phyloP scores from a whole-genome alignment of 2,888 invertebrate genomes.

The Watsonalla cultraria region DNA sequence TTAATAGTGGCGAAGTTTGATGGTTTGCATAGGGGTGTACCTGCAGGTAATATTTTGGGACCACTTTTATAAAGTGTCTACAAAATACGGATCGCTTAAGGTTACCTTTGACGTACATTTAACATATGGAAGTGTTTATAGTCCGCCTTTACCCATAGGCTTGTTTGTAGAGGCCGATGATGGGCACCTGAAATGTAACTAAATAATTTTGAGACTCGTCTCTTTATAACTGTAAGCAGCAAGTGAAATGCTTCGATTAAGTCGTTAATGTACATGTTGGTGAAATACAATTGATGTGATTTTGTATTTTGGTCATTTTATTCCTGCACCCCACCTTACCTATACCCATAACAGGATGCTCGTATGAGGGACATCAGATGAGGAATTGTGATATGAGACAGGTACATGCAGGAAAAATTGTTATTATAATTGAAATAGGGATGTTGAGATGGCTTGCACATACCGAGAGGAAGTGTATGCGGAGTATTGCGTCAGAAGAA shows the following conservation, averaged over 20 bases:
- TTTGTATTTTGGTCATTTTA: slow-evolving; percentile 63
- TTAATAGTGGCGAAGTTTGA: neutral
- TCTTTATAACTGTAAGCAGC: slow-evolving; percentile 69
- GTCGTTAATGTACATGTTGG: slow-evolving; percentile 76
- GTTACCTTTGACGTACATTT: slow-evolving; percentile 36
- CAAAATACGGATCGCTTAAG: slow-evolving; percentile 6
- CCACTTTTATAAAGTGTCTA: slow-evolving; percentile 12
- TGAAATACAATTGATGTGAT: slow-evolving; percentile 79
- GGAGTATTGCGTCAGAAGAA: too few relatives aligned
- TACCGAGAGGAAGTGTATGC: too few relatives aligned
- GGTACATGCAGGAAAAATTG: too few relatives aligned
- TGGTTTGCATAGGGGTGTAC: slow-evolving; percentile 2
- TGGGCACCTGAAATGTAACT: slow-evolving; percentile 43
- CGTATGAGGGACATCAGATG: neutral
- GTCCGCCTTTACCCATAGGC: slow-evolving; percentile 74
- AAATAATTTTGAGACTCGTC: slow-evolving; percentile 58
- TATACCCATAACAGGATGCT: neutral
- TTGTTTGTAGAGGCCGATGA: slow-evolving; percentile 60
- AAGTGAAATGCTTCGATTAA: slow-evolving; percentile 74
- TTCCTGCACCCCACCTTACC: slow-evolving; percentile 27
- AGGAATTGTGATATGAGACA: too few relatives aligned
- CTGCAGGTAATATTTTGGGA: slow-evolving; percentile 9
- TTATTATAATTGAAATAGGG: too few relatives aligned
- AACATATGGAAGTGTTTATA: slow-evolving; percentile 50
- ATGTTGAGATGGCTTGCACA: too few relatives aligned